Conservation (phyloP, 1,140 invertebrate species). For the Melipona quadrifasciata region DNA sequence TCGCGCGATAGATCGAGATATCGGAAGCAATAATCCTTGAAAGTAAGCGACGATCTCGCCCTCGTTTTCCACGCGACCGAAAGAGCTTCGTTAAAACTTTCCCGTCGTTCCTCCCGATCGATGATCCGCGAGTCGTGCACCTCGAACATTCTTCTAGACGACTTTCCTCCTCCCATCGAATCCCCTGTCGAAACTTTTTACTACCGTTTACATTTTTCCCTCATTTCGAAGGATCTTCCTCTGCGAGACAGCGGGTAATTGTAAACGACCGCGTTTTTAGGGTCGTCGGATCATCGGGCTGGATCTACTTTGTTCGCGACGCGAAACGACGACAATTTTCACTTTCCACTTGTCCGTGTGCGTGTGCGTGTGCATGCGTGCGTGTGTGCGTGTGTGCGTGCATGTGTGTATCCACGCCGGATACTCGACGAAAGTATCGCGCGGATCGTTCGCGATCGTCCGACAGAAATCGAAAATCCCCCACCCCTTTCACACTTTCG, state of each 20-base stretch:
- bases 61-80: background rate
- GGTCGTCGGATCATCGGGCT: background rate
- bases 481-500: background rate
- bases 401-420: constrained; percentile 51
- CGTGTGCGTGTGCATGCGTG: constrained; percentile 44
- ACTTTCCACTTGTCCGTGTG: constrained; percentile 54
- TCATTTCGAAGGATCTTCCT: constrained; percentile 21
- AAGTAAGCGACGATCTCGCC: constrained; percentile 15
- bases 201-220: constrained; percentile 42
- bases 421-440: constrained; percentile 34
- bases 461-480: background rate
- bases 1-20: background rate
- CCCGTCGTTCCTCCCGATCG: background rate
- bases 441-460: constrained; percentile 6
- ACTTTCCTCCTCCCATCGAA: background rate
- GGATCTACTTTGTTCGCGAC: background rate
- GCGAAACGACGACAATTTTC: constrained; percentile 31
- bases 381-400: constrained; percentile 45
- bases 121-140: background rate
- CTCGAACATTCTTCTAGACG: background rate
- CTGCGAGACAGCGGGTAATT: background rate
- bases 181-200: constrained; percentile 9
- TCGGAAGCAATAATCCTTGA: background rate
- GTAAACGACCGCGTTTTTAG: background rate
- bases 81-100: too few relatives aligned